Base-by-base conservation (phyloP, 1,140 invertebrate genomes). In the Druon quercuslanigerum region DNA sequence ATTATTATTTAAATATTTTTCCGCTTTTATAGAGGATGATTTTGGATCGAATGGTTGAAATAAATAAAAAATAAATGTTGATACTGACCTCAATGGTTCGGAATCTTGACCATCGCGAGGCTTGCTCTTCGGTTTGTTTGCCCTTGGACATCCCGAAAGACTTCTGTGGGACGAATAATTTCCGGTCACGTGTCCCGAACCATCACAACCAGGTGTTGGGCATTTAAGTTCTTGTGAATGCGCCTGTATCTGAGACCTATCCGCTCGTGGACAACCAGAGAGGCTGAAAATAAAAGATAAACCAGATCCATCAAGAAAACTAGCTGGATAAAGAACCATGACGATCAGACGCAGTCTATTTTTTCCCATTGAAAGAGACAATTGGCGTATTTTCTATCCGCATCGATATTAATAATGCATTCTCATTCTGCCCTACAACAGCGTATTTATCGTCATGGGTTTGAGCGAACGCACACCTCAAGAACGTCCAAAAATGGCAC, bases 121-220 rank as follows among this genome's bases (percentile, higher is more conserved):
- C 93, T 97, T 97, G 90, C 96, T 97, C 90, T 97, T 97, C 11
- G 97, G 96, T 85, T 97, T 98, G 90, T 97, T 97, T 81, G 97
- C 97, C 81, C 96, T 92, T 72, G 96, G 96, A 92, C 96, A 97
- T 11, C 96, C 96, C 11, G 96, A 96, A 52, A 97, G 92, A 89
- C 95, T 97, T 85, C 96, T 93, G 90, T 97, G 96, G 54, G 96
- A 96, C 50, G 95, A 95, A 90, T 96, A 97, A 92, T 96, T 96
- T 79, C 96, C 96, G 19, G 96, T 96, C 46, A 96, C 94, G 90
- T 97, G 96, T 77, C 96, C 96, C 4, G 95, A 96, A 50, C 83
- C 83, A 90, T 97, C 96, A 90, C 96, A 98, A 40, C 96, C 96
- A n/a, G 96, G 95, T 16, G 97, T 97, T 2, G 97, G 97, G 90